A percentile compares a stretch with the other conserved stretches of the same genome.
Conservation (phyloP, 1,140 invertebrate species). For the Homalodisca vitripennis region DNA sequence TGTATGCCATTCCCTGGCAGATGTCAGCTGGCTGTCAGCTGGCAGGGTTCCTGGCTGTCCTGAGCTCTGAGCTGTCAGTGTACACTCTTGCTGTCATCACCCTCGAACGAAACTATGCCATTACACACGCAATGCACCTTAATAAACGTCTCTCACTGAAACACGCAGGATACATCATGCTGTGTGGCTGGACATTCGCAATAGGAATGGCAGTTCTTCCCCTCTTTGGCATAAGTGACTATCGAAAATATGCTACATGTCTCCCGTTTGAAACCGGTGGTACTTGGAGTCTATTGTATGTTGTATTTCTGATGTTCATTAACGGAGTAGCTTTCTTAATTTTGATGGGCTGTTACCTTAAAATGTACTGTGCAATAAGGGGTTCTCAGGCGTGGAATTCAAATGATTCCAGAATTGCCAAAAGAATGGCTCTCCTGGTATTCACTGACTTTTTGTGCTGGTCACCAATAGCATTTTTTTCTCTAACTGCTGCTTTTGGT, state of each 20-base stretch:
- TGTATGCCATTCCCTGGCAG: constrained; percentile 96
- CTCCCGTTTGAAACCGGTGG: constrained; percentile 86
- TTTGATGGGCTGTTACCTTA: constrained; percentile 94
- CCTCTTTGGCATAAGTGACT: constrained; percentile 88
- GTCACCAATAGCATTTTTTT: constrained; percentile 97
- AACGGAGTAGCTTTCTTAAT: constrained; percentile 93
- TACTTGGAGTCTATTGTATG: constrained; percentile 76
- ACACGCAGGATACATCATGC: constrained; percentile 89
- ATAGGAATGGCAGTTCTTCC: constrained; percentile 86
- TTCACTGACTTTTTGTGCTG: constrained; percentile 98
- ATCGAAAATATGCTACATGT: constrained; percentile 95
- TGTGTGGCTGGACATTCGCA: constrained; percentile 88
- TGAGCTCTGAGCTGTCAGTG: constrained; percentile 92
- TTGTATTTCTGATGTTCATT: constrained; percentile 91
- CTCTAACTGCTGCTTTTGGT: constrained; percentile 88
- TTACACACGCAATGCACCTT: constrained; percentile 96
- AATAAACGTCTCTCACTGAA: constrained; percentile 86
- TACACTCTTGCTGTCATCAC: constrained; percentile 97
- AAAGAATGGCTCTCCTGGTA: constrained; percentile 94
- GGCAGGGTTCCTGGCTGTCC: constrained; percentile 93
- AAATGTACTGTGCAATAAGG: constrained; percentile 96
- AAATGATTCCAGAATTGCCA: constrained; percentile 95
- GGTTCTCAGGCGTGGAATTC: constrained; percentile 95
- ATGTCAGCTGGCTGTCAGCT: constrained; percentile 90
- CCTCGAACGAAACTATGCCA: constrained; percentile 93